These are phyloP conservation scores for Poecilobothrus nobilitatus DNA, from an alignment of 2,888 invertebrate species.

Conservation along the genomic window DNA sequence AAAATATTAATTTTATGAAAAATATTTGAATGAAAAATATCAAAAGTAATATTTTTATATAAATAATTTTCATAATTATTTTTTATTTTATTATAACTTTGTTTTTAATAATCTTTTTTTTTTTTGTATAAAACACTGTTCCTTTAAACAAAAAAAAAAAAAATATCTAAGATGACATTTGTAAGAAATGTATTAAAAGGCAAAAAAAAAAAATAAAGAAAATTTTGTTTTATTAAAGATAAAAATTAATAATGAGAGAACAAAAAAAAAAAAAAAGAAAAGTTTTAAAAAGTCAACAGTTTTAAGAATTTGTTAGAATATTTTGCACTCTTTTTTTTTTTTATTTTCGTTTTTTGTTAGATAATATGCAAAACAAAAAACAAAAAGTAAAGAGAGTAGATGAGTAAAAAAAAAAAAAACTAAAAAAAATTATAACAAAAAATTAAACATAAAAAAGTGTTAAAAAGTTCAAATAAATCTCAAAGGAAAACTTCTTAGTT, in stretches of 20 bases:
- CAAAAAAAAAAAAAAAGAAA: too few relatives aligned
- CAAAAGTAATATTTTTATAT: background rate
- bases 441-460: background rate
- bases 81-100: background rate
- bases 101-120: background rate
- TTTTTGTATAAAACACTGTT: background rate
- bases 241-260: too few relatives aligned
- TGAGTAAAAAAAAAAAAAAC: too few relatives aligned
- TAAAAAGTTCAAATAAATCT: constrained; percentile 4
- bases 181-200: background rate
- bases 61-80: background rate
- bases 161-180: background rate
- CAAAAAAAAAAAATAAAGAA: background rate
- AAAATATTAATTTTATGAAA: background rate
- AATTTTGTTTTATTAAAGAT: background rate
- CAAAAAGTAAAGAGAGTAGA: background rate
- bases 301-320: constrained; percentile 3
- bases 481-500: background rate
- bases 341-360: background rate
- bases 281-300: background rate
- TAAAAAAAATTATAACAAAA: too few relatives aligned
- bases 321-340: background rate
- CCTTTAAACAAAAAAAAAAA: background rate
- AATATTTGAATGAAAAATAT: background rate
- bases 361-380: background rate